Evolutionary conservation across 1,140 invertebrate genomes (phyloP).

Genomic region (Drosophila melanogaster): DNA sequence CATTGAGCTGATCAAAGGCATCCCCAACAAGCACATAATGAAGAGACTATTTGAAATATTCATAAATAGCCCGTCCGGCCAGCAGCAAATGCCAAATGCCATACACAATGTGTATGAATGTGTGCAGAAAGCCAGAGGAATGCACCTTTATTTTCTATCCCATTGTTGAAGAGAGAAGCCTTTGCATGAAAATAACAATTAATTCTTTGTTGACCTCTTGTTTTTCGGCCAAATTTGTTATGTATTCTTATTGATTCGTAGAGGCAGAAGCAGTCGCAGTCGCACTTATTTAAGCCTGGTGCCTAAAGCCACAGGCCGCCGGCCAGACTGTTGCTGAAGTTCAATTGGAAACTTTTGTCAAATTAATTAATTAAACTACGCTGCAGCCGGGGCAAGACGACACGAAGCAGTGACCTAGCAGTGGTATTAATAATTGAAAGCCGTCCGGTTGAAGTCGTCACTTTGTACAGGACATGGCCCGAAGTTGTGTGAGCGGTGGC

Average conservation of each 20-base stretch:
- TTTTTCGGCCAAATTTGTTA: constrained; percentile 2
- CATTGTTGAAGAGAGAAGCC: constrained; percentile 27
- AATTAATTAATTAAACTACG: constrained; percentile 83
- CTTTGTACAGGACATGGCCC: constrained; percentile 49
- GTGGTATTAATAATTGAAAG: constrained; percentile 76
- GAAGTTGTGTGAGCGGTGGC: constrained; percentile 48
- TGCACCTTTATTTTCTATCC: constrained; percentile 1
- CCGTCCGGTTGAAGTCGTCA: constrained; percentile 72
- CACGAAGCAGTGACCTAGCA: constrained; percentile 18
- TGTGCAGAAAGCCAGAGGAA: constrained; percentile 28
- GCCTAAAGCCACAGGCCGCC: constrained; percentile 32
- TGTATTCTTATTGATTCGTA: constrained; percentile 13
- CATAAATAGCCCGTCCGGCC: constrained; percentile 26
- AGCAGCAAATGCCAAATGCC: constrained; percentile 7
- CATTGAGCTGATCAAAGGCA: constrained; percentile 35
- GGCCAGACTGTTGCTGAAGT: constrained; percentile 36
- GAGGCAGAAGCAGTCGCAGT: background rate
- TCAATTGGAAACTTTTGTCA: constrained; percentile 78
- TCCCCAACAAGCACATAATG: constrained; percentile 30
- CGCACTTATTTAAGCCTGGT: constrained; percentile 29
- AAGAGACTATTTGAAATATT: constrained; percentile 43
- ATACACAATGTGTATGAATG: constrained; percentile 15
- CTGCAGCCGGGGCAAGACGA: constrained; percentile 25
- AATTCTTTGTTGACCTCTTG: constrained; percentile 41
- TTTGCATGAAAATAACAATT: constrained; percentile 46